Percentiles rank a stretch among this genome's conserved stretches.
These are phyloP conservation scores for Dioctria rufipes DNA, from an alignment of 2,888 invertebrate species.

Conservation along the genomic window DNA sequence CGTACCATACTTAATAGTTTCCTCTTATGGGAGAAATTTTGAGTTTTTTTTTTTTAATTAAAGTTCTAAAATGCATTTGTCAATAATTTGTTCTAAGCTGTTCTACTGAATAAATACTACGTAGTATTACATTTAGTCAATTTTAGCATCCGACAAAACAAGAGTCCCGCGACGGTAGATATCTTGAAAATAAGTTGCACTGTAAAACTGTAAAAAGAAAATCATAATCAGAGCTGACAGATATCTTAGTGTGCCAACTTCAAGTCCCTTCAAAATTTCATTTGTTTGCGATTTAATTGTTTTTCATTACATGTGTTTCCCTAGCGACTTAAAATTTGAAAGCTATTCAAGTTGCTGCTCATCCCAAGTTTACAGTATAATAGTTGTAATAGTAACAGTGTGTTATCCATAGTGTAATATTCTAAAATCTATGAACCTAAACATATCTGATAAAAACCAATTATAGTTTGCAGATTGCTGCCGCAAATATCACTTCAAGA, in stretches of 20 bases:
- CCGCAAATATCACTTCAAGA: neutral
- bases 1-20: too few relatives aligned
- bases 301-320: too few relatives aligned
- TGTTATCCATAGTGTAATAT: neutral
- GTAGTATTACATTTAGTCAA: too few relatives aligned
- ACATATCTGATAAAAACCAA: slow-evolving; percentile 5
- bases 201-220: neutral
- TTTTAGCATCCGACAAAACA: neutral
- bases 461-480: slow-evolving; percentile 17
- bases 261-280: slow-evolving; percentile 50
- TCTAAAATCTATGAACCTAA: neutral
- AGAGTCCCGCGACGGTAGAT: neutral
- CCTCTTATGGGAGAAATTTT: too few relatives aligned
- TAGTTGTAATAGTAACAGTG: neutral
- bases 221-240: neutral
- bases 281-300: neutral
- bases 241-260: slow-evolving; percentile 58
- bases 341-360: neutral
- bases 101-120: too few relatives aligned
- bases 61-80: too few relatives aligned
- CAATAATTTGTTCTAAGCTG: too few relatives aligned
- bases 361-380: neutral
- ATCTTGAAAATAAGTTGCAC: neutral
- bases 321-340: neutral
- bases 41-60: too few relatives aligned